Evolutionary conservation across 2,797 vertebrate genomes (phyloP), one percentile per base, ranked within the genome.

Genomic region (Phataginus tetradactyla): DNA sequence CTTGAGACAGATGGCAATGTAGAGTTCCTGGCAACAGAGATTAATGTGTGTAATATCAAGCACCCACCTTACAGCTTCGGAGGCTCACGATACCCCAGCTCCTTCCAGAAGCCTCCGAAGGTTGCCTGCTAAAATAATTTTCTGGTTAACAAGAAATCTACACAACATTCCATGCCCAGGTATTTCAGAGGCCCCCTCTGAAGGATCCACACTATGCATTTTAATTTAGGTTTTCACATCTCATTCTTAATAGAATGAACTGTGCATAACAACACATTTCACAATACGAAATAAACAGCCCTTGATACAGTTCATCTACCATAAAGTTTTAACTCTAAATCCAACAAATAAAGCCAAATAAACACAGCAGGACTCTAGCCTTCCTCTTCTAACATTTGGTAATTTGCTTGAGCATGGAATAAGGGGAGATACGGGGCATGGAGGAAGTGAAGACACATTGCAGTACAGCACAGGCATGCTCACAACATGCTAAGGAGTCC

Each of bases 1-100:
- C 92, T 96, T 93, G 72, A 98, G 98, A 98, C 98, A 99, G 98
- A 98, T 98, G 98, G 98, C 95, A 94, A 97, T 91, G 96, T 88
- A 97, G 93, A 97, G 94, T 98, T 98, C 96, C 97, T 98, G 98
- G 98, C 98, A 98, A 98, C 97, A 90, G 91, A 97, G 97, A 98
- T 97, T 98, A 98, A 98, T 97, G 98, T 95, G 95, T 89, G 34
- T 97, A 98, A 98, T 96, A 98, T 97, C 97, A 95, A 98, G 97
- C 97, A 97, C 97, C 97, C 98, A 98, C 98, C 97, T 97, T 96
- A 96, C 97, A 97, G 95, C 97, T 98, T 83, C 87, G 96, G 98
- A 98, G 97, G 97, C 93, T 96, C 96, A 69, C 1, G 11, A 42
- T 6, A 64, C 89, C 96, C 95, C 90, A 71, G 95, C 77, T 92